A percentile compares a stretch with the other conserved stretches of the same genome.
These are phyloP conservation scores for Drosophila ercepeae DNA, from an alignment of 1,140 invertebrate genomes.

Conservation along the genomic window DNA sequence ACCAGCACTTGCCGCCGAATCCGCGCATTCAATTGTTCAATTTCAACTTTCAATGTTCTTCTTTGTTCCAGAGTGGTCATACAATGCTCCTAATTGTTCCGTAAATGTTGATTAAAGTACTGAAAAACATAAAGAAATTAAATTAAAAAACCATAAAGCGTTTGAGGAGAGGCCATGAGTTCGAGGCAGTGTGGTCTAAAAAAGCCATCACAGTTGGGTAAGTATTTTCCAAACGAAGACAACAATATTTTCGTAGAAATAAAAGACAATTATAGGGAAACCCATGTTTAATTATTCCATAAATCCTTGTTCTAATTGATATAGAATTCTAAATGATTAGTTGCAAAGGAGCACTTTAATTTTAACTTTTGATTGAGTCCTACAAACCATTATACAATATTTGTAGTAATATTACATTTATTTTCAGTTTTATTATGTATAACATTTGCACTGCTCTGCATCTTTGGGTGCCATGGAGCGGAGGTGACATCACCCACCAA, in stretches of 20 bases:
- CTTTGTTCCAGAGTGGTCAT: conserved; percentile 8
- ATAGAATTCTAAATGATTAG: no score
- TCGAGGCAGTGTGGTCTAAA: conserved; percentile 13
- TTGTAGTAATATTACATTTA: not conserved
- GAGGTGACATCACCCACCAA: conserved; percentile 38
- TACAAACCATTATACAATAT: no score
- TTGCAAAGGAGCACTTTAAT: no score
- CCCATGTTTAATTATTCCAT: conserved; percentile 8
- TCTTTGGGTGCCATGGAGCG: conserved; percentile 24
- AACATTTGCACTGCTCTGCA: conserved; percentile 30
- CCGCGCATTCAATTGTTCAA: conserved; percentile 6
- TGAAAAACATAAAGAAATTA: conserved; percentile 8
- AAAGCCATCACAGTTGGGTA: conserved; percentile 46
- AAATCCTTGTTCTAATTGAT: no score
- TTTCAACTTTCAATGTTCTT: conserved; percentile 11
- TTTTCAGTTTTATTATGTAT: conserved; percentile 35
- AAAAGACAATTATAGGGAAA: conserved; percentile 8
- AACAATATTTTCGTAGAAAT: conserved; percentile 10
- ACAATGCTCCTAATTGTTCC: conserved; percentile 36
- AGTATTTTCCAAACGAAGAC: conserved; percentile 24
- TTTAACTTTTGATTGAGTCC: no score
- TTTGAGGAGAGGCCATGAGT: conserved; percentile 12
- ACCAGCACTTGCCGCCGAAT: not conserved
- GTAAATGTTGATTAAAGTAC: conserved; percentile 26
- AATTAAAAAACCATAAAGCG: conserved; percentile 25